phyloP scores from a whole-genome alignment of 2,888 invertebrate species.

The Lathronympha strigana region DNA sequence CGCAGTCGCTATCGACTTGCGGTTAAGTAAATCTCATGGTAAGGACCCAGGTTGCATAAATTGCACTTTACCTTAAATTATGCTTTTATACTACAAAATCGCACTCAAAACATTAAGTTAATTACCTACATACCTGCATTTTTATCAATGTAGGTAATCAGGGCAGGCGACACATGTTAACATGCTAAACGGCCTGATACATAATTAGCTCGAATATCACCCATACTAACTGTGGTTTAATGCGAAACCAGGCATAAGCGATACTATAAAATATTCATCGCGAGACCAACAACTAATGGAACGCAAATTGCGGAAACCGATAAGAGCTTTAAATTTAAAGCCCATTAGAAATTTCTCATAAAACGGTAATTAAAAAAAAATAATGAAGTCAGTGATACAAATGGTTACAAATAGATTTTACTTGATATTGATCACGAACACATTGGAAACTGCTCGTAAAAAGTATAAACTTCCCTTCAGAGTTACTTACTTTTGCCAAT shows the following conservation, averaged over 20 bases:
- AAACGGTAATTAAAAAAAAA: constrained; percentile 23
- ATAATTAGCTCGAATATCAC: constrained; percentile 40
- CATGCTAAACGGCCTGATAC: constrained; percentile 35
- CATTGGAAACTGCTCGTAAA: too few relatives aligned
- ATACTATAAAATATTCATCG: constrained; percentile 39
- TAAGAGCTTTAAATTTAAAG: constrained; percentile 47
- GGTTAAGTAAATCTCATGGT: too few relatives aligned
- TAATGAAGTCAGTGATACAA: constrained; percentile 1
- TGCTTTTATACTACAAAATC: neutral
- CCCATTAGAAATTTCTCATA: constrained; percentile 44
- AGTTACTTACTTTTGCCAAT: too few relatives aligned
- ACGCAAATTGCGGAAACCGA: constrained; percentile 44
- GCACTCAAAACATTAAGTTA: constrained; percentile 12
- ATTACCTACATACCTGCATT: constrained; percentile 4
- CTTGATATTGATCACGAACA: too few relatives aligned
- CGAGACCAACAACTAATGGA: constrained; percentile 43
- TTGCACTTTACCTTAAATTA: neutral
- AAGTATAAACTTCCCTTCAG: too few relatives aligned
- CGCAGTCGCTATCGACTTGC: too few relatives aligned
- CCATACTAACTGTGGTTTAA: constrained; percentile 35
- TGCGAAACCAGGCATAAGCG: constrained; percentile 31
- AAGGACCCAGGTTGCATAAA: neutral
- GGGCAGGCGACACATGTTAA: constrained; percentile 34
- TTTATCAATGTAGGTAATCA: constrained; percentile 35
- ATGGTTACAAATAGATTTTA: too few relatives aligned